Evolutionary conservation across 1,140 invertebrate species (phyloP), one percentile per base, ranked within the genome.

Genomic region (Carcinoscorpius rotundicauda): DNA sequence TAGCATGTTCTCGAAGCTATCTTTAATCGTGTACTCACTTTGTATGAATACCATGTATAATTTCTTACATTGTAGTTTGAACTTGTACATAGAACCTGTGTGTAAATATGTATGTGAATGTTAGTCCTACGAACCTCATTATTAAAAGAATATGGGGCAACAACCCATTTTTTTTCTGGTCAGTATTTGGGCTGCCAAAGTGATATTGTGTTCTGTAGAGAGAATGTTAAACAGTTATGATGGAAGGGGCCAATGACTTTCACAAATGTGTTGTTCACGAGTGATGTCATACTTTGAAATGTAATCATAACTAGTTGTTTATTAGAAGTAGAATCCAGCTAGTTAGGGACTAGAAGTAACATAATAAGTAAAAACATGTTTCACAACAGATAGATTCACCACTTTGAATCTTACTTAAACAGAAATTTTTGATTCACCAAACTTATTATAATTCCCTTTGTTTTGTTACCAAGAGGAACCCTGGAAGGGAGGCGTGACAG

Each of bases 401-500:
- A 6, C 29, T 29, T 29, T 29, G 29, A 29, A 29, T 29, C 0
- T 1, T 29, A 29, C 29, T 10, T 10, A 8, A 10, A 48, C 58
- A 10, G 1, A 59, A 29, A 29, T 29, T 57, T 61, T 51, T 49
- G 58, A 29, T 49, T 51, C 8, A 58, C 55, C n/a, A 63, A 59
- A 62, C 8, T 49, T 6, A 52, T 6, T 52, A 55, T 60, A 49
- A 52, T 64, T 11, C 49, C 69, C 51, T 55, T 53, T 51, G 70
- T 62, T 69, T 68, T 72, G 68, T 64, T 63, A 81, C 81, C 6
- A 75, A 95, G 91, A 73, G 93, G 93, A 48, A 94, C 92, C n/a
- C 79, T 98, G 67, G 93, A 97, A 82, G 94, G 95, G 2, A 86
- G 88, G 73, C 82, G 87, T 69, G 81, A 86, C 52, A 85, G 89